A percentile compares a stretch with the other conserved stretches of the same genome.
Conservation (phyloP, 2,113 vertebrate species). For the Ginglymostoma cirratum region DNA sequence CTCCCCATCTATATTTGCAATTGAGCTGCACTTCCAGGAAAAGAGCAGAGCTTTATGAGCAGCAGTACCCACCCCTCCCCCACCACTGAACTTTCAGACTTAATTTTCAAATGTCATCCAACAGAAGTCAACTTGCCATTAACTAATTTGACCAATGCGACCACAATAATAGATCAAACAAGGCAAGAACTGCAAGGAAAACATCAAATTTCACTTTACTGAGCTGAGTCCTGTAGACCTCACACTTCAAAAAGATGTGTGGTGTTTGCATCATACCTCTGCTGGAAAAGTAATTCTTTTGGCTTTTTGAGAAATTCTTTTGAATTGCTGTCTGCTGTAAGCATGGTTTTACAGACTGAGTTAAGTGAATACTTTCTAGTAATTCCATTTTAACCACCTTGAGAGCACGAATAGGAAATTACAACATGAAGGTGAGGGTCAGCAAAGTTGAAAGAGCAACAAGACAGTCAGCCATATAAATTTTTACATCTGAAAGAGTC, state of each 20-base stretch:
- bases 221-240: not conserved
- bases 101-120: not conserved
- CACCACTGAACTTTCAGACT: not conserved
- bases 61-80: not conserved
- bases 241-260: not conserved
- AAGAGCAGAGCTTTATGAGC: not conserved
- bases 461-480: not conserved
- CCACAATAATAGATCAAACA: not conserved
- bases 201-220: not conserved
- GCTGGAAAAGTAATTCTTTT: not conserved
- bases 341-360: not conserved
- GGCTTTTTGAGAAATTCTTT: not conserved
- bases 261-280: not conserved
- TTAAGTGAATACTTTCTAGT: not conserved
- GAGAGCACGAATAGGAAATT: not conserved
- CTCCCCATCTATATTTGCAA: not conserved
- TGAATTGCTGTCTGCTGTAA: not conserved
- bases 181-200: not conserved
- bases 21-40: not conserved
- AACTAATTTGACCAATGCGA: not conserved
- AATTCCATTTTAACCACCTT: not conserved
- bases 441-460: not conserved
- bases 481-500: not conserved
- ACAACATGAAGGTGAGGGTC: not conserved
- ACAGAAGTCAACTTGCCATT: not conserved